Conservation (phyloP, 2,113 vertebrate genomes). For the Nesogale talazaci region DNA sequence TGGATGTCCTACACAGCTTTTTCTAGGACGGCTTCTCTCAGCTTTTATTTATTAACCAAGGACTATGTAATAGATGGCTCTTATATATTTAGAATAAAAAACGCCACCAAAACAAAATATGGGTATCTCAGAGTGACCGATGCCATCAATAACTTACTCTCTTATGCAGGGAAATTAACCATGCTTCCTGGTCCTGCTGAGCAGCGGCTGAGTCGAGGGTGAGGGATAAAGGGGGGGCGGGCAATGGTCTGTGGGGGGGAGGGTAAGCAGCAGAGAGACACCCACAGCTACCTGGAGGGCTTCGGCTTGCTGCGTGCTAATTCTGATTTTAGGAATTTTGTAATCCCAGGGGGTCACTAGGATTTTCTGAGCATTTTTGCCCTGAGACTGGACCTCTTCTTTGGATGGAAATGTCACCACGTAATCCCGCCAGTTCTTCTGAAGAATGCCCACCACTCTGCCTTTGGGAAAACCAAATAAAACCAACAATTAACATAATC, state of each 20-base stretch:
- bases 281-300: slow-evolving; percentile 89
- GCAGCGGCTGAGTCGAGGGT: background rate
- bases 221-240: no score
- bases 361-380: slow-evolving; percentile 92
- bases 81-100: slow-evolving; percentile 75
- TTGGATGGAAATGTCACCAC: slow-evolving; percentile 95
- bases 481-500: background rate
- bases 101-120: background rate
- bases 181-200: background rate
- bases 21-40: slow-evolving; percentile 67
- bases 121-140: slow-evolving; percentile 38
- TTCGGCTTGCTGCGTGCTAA: slow-evolving; percentile 96
- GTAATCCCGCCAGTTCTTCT: slow-evolving; percentile 98
- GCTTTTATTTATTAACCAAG: slow-evolving; percentile 75
- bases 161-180: slow-evolving; percentile 41
- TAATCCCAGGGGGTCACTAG: slow-evolving; percentile 95
- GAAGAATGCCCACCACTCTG: slow-evolving; percentile 93
- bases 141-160: slow-evolving; percentile 65
- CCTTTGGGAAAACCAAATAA: slow-evolving; percentile 84
- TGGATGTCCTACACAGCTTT: slow-evolving; percentile 65
- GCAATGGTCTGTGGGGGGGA: background rate
- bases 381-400: slow-evolving; percentile 92
- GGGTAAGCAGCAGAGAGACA: rapidly evolving
- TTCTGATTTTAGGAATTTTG: slow-evolving; percentile 96
- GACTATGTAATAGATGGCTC: slow-evolving; percentile 68